Base-by-base conservation (phyloP, 2,113 vertebrate species). In the Burhinus bistriatus region DNA sequence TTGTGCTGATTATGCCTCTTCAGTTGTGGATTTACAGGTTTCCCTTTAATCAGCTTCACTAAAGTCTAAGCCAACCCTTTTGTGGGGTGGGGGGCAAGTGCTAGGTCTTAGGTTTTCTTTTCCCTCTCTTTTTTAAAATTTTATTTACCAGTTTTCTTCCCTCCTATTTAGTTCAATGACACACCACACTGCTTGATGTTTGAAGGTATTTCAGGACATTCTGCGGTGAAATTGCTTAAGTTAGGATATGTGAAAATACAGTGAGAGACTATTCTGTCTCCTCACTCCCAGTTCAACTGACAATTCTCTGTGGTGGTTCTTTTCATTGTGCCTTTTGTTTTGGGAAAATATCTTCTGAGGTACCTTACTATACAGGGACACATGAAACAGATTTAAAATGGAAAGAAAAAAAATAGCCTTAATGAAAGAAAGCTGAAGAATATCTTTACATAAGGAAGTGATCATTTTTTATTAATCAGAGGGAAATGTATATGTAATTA, bases 401-500 rank as follows among this genome's bases (percentile, higher is more conserved):
- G 93, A 58, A 85, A 95, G 85, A 66, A 83, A n/a, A 38, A 93
- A 91, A 83, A 92, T 89, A 81, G 93, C 93, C 95, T 93, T 95
- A 94, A 94, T 95, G 94, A 96, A 97, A 97, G 97, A 96, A 95
- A 97, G 95, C 96, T 88, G 94, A 96, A 96, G 97, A 93, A 85
- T 92, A 91, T 92, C 95, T 96, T 97, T 96, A 90, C 97, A 97
- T 97, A 97, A 95, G 97, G 97, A 98, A 98, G 97, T 91, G 97
- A 98, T 98, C 95, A 93, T 97, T 98, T 97, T 98, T 98, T 98
- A 98, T 98, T 98, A 98, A 98, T 98, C 98, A 98, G 97, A 97
- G 96, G 96, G 97, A 98, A 98, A 98, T 98, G 97, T 97, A 97
- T 97, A 96, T 98, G 97, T 98, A 98, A 98, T 98, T 98, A 98